Base-by-base conservation (phyloP, 2,113 vertebrate species). In the Oenanthe oenanthe region DNA sequence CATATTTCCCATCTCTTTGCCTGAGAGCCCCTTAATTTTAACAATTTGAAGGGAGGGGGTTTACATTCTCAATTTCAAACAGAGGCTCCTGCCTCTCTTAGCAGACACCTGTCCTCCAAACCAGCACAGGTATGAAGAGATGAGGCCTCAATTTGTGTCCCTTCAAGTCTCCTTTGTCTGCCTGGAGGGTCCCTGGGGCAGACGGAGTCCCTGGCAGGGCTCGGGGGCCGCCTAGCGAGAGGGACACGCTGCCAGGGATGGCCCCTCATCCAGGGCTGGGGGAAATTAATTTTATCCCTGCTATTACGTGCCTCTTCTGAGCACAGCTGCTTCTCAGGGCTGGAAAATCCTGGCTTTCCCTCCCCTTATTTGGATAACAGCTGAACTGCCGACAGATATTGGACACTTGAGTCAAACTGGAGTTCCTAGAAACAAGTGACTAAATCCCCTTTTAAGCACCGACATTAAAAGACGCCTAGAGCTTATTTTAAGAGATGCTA, bases 401-500 rank as follows among this genome's bases (percentile, higher is more conserved):
- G 86, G 94, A 94, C 79, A 89, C 93, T 96, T 76, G 63, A 89
- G 62, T 93, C 74, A 79, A 94, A 91, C 58, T 78, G 86, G 80
- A 87, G 93, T 89, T 96, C 93, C 77, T 93, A 92, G 94, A 95
- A 95, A 63, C 74, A 32, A 95, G 71, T 43, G 74, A 74, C 89
- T 89, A 79, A 91, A 95, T 85, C 92, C 89, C 63, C 36, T 85
- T 94, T 96, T 92, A 92, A 88, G 56, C 75, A 93, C 92, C 15
- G 42, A 73, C 83, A 63, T 43, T 36, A 88, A 85, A 94, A 94
- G 66, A 54, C 0, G 12, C 62, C 84, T 89, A 16, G 47, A 70
- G 74, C 87, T 95, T 95, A 95, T 96, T 96, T 96, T 95, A 89
- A 93, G 96, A 91, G 93, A 95, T 89, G 85, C 63, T 95, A 95